A percentile compares a stretch with the other conserved stretches of the same genome.
Conservation (phyloP, 2,888 invertebrate species). For the Parascotia fuliginaria region DNA sequence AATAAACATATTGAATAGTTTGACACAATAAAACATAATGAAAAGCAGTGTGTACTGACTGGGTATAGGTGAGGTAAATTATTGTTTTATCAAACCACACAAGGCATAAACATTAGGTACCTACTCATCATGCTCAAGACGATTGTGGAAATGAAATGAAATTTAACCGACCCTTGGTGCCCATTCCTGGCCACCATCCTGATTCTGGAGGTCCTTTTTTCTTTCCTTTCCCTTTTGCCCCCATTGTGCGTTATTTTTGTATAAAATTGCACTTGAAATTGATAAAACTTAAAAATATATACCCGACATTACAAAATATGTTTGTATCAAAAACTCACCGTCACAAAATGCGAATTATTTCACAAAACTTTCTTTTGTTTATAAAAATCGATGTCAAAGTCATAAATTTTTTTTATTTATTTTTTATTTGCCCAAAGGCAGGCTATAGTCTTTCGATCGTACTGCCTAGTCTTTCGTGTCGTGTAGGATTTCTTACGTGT, state of each 20-base stretch:
- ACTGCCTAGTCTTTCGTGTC: too few species aligned
- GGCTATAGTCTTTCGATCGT: too few species aligned
- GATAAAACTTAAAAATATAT: conserved; percentile 48
- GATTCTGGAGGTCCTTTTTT: conserved; percentile 73
- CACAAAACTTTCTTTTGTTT: conserved; percentile 42
- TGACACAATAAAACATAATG: too few species aligned
- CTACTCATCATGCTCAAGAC: too few species aligned
- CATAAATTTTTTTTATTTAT: neutral
- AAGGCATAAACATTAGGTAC: neutral
- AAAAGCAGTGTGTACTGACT: too few species aligned
- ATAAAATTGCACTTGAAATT: conserved; percentile 43
- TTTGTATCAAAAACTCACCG: conserved; percentile 63
- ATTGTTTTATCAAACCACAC: too few species aligned
- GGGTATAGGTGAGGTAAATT: too few species aligned
- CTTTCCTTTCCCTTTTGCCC: conserved; percentile 63
- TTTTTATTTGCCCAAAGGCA: too few species aligned
- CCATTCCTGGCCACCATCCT: conserved; percentile 81
- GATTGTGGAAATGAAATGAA: too few species aligned
- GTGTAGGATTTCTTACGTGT: too few species aligned
- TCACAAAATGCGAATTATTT: conserved; percentile 14
- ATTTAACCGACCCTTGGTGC: conserved; percentile 67
- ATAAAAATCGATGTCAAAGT: too few species aligned
- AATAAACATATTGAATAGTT: too few species aligned
- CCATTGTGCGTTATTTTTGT: conserved; percentile 55
- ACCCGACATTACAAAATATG: conserved; percentile 65